phyloP scores from a whole-genome alignment of 2,113 vertebrate genomes.

The Panthera uncia region DNA sequence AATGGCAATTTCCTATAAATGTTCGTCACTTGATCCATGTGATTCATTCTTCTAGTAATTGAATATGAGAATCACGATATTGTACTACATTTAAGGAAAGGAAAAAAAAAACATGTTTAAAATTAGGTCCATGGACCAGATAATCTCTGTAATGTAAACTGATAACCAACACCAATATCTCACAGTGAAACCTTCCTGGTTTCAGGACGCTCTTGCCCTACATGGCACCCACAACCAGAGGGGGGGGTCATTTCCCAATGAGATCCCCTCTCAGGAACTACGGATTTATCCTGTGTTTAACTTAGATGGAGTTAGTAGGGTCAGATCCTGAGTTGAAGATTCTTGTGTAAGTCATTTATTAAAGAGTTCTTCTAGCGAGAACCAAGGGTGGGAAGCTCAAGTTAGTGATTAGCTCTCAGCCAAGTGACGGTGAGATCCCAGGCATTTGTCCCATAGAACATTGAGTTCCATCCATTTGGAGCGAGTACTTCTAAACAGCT shows the following conservation, averaged over 20 bases:
- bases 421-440: neutral
- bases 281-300: neutral
- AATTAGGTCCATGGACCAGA: conserved; percentile 11
- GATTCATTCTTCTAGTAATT: conserved; percentile 22
- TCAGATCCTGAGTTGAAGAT: neutral
- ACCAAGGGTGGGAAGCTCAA: neutral
- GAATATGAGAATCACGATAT: neutral
- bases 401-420: neutral
- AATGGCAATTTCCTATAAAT: conserved; percentile 11
- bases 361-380: neutral
- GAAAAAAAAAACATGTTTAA: neutral
- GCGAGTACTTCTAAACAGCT: neutral
- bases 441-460: neutral
- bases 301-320: neutral
- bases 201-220: neutral
- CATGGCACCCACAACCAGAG: neutral
- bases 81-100: neutral
- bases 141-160: neutral
- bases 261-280: neutral
- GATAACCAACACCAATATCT: neutral
- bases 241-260: neutral
- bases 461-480: neutral
- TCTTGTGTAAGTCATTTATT: neutral
- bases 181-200: neutral
- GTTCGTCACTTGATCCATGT: neutral